Evolutionary conservation across 2,113 vertebrate species (phyloP), one percentile per base, ranked within the genome.

Genomic region (Nasalis larvatus): DNA sequence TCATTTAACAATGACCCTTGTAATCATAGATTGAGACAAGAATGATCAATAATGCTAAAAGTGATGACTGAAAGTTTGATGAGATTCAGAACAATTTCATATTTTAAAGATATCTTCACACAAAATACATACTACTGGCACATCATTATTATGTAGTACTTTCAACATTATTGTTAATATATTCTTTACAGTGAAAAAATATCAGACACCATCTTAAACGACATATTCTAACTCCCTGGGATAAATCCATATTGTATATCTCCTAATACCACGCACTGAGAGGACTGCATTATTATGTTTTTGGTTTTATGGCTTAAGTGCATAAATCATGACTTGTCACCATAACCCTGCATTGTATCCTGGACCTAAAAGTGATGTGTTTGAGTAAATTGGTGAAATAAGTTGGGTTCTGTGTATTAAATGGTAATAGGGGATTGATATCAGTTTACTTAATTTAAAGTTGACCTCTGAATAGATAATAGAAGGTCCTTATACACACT

Each of bases 171-270:
- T 30, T 32, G 7, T 80, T 74, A 27, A 58, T 47, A 23, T n/a
- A 60, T 58, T 47, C 8, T 74, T 71, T 77, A 37, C 3, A 35
- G 18, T 63, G 63, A 77, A 25, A 40, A 88, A 63, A 20, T 2
- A 35, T 40, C 4, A 35, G 10, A 73, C 1, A 0, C 3, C 60
- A 63, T 89, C 6, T 3, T 35, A 47, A 23, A 17, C 60, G 35
- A 92, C 32, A 52, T 85, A 37, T 5, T 4, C 3, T 35, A 21
- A 17, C 16, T 27, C 49, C 42, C 6, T 23, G 20, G 49, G 58
- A 10, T 14, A 21, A 68, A 21, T 25, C 0, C 0, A 1, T 42
- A 35, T 27, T 23, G 0, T 6, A 8, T 25, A 20, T 1, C 27
- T 71, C 42, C 18, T 32, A n/a, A n/a, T 37, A 10, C 1, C 3